Conservation (phyloP, 92 coral and sea anemone species). For the Epizoanthus scotinus region DNA sequence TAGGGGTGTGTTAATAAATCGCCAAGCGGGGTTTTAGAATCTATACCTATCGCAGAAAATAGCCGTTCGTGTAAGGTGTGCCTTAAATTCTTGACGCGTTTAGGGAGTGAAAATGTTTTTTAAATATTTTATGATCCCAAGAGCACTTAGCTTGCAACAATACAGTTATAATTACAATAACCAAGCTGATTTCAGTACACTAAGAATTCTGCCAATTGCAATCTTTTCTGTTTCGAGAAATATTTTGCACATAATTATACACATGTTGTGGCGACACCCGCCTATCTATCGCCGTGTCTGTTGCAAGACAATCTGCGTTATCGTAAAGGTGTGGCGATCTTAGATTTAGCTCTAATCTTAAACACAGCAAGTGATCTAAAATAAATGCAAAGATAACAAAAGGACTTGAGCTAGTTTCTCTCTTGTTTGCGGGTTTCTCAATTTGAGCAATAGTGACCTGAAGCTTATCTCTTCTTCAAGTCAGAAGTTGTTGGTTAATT, state of each 20-base stretch:
- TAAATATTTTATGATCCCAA: not conserved
- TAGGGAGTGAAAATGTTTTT: not conserved
- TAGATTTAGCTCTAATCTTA: not conserved
- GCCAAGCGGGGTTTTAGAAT: not conserved
- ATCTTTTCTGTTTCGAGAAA: not conserved
- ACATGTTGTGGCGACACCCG: not conserved
- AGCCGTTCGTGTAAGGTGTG: not conserved
- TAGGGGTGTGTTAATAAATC: not conserved
- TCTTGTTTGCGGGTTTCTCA: too few relatives aligned
- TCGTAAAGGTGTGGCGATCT: slow-evolving; percentile 1
- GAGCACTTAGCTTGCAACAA: too few relatives aligned
- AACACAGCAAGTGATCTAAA: not conserved
- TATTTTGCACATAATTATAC: not conserved
- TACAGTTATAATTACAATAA: too few relatives aligned
- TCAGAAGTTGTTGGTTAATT: too few relatives aligned
- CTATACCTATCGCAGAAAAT: not conserved
- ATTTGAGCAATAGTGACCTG: too few relatives aligned
- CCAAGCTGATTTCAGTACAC: too few relatives aligned
- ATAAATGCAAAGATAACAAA: not conserved
- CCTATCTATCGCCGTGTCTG: not conserved
- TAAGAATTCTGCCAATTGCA: too few relatives aligned
- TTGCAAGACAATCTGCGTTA: not conserved
- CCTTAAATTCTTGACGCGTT: not conserved
- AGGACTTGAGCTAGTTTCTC: not conserved
- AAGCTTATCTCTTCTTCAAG: too few relatives aligned